Base-by-base conservation (phyloP, 2,888 invertebrate species). In the Atethmia centrago region DNA sequence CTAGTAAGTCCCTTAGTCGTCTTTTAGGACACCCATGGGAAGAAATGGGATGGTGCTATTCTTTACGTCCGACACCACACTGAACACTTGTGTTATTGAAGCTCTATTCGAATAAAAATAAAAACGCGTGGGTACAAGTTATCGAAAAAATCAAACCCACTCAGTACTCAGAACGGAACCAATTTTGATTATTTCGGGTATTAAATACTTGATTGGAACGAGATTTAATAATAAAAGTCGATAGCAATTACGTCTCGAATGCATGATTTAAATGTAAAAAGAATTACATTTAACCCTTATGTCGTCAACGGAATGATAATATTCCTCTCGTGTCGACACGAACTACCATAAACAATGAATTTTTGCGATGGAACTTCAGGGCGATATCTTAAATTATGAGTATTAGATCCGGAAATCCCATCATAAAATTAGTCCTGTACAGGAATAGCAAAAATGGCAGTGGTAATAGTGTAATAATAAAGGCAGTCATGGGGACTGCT, bases 141-240 rank as follows among this genome's bases (percentile, higher is more conserved):
- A 59, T 70, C 4, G 5, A 49, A 68, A 42, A 68, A 65, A 8
- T 67, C 28, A 16, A 55, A 16, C 40, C 66, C 65, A 62, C 36
- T 64, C 53, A 58, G 31, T 59, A 45, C 25, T 64, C 49, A 2
- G 19, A 42, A 61, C n/a, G 59, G 45, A 64, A 71, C 49, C 62
- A 40, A 77, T 62, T 53, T 12, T 40, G 45, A 76, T 80, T 79
- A 80, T 80, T 68, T 80, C 47, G 55, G 36, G 25, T 58, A 77
- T 71, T 65, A 58, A 65, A 31, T 51, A 45, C 25, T 58, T 58
- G 67, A 80, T 71, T 72, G 61, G 25, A 56, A 68, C n/a, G 45
- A 14, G 10, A 80, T 80, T 77, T 45, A 80, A 76, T 80, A 76
- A 76, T 71, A 53, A 47, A 80, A 31, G 19, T 77, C 56, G 64